These are phyloP conservation scores for Pachymerium ferrugineum DNA, from an alignment of 2,888 invertebrate genomes.

Conservation along the genomic window DNA sequence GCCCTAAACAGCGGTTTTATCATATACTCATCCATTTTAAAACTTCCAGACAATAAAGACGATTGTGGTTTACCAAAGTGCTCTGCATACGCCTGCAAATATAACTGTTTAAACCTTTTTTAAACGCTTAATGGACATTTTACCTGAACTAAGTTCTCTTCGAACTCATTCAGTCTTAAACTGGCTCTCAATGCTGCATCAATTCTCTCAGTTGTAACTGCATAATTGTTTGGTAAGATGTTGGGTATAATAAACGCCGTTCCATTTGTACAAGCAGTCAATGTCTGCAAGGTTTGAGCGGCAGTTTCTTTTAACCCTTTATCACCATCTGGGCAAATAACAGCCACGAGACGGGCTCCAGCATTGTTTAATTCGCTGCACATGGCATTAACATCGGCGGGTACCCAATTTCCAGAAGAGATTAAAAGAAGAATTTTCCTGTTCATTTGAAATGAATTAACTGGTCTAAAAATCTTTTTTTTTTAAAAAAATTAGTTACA, in stretches of 20 bases:
- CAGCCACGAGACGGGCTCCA: background rate
- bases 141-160: background rate
- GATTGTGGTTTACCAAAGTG: background rate
- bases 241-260: background rate
- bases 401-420: background rate
- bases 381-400: background rate
- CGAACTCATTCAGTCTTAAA: background rate
- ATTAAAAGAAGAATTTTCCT: background rate
- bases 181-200: background rate
- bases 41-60: background rate
- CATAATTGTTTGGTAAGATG: background rate
- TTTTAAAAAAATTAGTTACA: background rate
- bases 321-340: background rate
- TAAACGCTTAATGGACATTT: no score
- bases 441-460: background rate
- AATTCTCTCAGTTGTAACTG: background rate
- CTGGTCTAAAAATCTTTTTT: background rate
- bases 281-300: background rate
- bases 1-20: background rate
- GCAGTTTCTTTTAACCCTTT: background rate
- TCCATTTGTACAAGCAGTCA: background rate
- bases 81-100: no score
- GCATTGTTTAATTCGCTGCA: background rate
- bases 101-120: no score
- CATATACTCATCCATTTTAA: background rate